A percentile compares a stretch with the other conserved stretches of the same genome.
These are phyloP conservation scores for Vultur gryphus DNA, from an alignment of 2,797 vertebrate genomes.

Conservation along the genomic window DNA sequence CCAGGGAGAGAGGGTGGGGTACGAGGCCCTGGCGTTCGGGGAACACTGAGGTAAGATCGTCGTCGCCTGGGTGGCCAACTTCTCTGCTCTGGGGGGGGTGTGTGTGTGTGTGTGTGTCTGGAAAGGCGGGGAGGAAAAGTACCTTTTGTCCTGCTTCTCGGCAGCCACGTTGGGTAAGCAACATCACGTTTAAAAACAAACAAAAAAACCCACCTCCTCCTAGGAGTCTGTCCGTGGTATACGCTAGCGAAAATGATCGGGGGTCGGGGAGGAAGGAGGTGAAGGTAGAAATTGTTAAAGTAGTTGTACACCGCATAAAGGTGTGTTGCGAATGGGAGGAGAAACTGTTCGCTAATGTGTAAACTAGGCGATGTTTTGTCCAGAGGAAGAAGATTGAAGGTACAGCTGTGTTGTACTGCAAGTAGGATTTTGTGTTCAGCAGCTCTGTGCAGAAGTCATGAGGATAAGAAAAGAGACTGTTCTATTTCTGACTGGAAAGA, in stretches of 20 bases:
- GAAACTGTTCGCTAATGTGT: not conserved
- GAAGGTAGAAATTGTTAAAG: not conserved
- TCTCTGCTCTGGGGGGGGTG: not conserved
- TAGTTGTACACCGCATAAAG: not conserved
- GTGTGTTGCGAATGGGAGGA: not conserved
- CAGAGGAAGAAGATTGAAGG: not conserved
- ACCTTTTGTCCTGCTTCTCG: not conserved
- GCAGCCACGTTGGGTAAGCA: not conserved
- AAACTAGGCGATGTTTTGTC: not conserved
- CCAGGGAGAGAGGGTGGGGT: slow-evolving; percentile 4
- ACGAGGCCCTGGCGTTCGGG: not conserved
- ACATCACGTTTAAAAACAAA: not conserved
- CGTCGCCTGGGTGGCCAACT: not conserved
- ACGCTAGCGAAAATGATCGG: not conserved
- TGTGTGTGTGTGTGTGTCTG: fast-evolving
- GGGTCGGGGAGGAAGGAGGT: not conserved
- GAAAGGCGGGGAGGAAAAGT: not conserved
- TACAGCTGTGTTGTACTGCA: not conserved
- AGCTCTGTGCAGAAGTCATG: not conserved
- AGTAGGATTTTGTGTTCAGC: not conserved
- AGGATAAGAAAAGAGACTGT: not conserved
- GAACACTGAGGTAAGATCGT: not conserved
- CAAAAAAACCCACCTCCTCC: too few species aligned
- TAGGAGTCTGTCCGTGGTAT: not conserved
- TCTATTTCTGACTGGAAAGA: not conserved